Conservation (phyloP, 2,888 invertebrate genomes). For the Watsonalla binaria region DNA sequence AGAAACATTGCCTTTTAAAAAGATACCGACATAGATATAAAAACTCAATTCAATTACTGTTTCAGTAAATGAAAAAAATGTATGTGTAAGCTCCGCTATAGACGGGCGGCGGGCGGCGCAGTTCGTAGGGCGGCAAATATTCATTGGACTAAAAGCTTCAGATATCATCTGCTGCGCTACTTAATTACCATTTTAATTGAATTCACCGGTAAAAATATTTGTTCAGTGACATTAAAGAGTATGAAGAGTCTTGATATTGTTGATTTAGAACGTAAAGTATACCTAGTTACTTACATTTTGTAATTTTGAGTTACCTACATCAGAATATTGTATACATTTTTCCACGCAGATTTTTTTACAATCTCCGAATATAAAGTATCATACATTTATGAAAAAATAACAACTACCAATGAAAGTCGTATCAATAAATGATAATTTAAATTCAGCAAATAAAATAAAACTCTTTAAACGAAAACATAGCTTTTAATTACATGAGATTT, state of each 20-base stretch:
- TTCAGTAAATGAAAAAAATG: conserved; percentile 29
- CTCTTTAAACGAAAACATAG: no score
- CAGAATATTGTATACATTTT: no score
- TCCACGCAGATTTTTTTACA: no score
- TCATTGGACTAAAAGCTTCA: conserved; percentile 25
- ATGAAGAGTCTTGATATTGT: background rate
- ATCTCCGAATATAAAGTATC: no score
- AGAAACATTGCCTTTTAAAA: background rate
- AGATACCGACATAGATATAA: conserved; percentile 24
- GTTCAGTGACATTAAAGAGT: conserved; percentile 15
- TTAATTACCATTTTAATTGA: conserved; percentile 57
- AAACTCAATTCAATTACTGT: conserved; percentile 31
- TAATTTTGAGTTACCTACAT: no score
- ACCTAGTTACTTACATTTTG: no score
- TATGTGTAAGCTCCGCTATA: conserved; percentile 19
- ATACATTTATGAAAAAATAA: no score
- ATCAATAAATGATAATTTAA: no score
- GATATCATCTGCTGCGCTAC: conserved; percentile 24
- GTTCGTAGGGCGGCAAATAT: conserved; percentile 14
- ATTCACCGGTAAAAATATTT: conserved; percentile 31
- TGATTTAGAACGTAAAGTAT: no score
- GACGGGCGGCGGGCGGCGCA: conserved; percentile 10
- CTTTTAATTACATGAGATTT: no score
- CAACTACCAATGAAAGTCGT: no score
- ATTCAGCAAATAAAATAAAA: no score